Percentiles rank a stretch among this genome's conserved stretches.
These are phyloP conservation scores for Sarcophaga variegata DNA, from an alignment of 2,888 invertebrate species.

Conservation along the genomic window DNA sequence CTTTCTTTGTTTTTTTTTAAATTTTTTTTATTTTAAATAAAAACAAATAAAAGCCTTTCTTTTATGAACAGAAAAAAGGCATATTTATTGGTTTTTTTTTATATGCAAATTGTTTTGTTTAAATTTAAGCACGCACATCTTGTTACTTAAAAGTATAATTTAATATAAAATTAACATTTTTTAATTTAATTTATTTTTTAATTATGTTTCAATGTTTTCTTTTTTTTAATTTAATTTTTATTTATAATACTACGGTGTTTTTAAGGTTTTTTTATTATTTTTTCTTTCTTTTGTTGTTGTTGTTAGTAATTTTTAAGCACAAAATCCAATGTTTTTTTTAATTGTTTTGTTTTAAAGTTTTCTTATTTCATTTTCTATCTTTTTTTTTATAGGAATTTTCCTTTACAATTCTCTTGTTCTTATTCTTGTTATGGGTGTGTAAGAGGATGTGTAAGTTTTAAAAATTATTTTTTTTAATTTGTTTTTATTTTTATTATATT, in stretches of 20 bases:
- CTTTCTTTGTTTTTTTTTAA: not conserved
- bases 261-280: slow-evolving; percentile 51
- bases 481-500: slow-evolving; percentile 54
- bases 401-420: slow-evolving; percentile 45
- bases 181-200: slow-evolving; percentile 66
- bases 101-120: slow-evolving; percentile 28
- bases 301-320: slow-evolving; percentile 58
- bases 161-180: slow-evolving; percentile 70
- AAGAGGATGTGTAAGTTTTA: slow-evolving; percentile 62
- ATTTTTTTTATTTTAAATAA: not conserved
- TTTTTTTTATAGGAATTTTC: slow-evolving; percentile 65
- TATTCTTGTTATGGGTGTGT: slow-evolving; percentile 58
- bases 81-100: slow-evolving; percentile 28
- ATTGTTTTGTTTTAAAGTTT: not conserved
- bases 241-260: slow-evolving; percentile 41
- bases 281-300: slow-evolving; percentile 15
- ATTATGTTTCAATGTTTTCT: slow-evolving; percentile 54
- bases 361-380: slow-evolving; percentile 55
- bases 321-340: slow-evolving; percentile 62
- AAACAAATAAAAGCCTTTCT: slow-evolving; percentile 42
- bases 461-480: slow-evolving; percentile 54
- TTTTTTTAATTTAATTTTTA: slow-evolving; percentile 16
- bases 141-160: slow-evolving; percentile 10
- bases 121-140: slow-evolving; percentile 63
- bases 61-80: not conserved